Evolutionary conservation across 2,888 invertebrate genomes (phyloP).

Genomic region (Campaea margaritaria): DNA sequence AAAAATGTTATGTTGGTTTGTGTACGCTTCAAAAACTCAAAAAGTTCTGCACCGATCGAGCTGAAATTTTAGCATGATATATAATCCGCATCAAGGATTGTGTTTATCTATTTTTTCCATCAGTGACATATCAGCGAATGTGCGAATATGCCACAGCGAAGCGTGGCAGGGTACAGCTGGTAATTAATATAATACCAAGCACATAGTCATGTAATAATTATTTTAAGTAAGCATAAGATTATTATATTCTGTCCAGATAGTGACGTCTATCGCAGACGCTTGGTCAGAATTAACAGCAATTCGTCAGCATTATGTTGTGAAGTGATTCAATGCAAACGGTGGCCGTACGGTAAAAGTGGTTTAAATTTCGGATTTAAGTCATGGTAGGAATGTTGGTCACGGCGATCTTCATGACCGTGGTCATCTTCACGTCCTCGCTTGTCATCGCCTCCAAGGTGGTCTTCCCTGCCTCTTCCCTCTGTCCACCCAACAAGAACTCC

Average conservation of each 20-base stretch:
- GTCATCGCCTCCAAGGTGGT: neutral
- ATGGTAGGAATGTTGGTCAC: neutral
- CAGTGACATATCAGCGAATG: too few species aligned
- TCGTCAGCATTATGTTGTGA: neutral
- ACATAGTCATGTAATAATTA: too few species aligned
- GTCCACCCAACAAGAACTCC: constrained; percentile 20
- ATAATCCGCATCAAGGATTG: too few species aligned
- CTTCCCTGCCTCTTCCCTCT: constrained; percentile 6
- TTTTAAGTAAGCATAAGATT: too few species aligned
- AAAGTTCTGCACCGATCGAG: too few species aligned
- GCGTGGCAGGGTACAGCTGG: too few species aligned
- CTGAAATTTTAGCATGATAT: too few species aligned
- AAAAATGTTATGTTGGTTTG: too few species aligned
- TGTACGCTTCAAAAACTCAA: too few species aligned
- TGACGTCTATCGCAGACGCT: neutral
- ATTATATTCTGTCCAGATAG: neutral
- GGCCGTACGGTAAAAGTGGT: constrained; percentile 18
- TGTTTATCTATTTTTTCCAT: too few species aligned
- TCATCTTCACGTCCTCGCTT: neutral
- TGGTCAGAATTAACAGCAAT: neutral
- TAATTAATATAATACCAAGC: too few species aligned
- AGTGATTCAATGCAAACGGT: constrained; percentile 18
- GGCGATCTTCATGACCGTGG: constrained; percentile 6
- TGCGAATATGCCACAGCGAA: too few species aligned
- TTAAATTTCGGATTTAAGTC: constrained; percentile 3